Base-by-base conservation (phyloP, 2,888 invertebrate genomes). In the Andrena marginata region DNA sequence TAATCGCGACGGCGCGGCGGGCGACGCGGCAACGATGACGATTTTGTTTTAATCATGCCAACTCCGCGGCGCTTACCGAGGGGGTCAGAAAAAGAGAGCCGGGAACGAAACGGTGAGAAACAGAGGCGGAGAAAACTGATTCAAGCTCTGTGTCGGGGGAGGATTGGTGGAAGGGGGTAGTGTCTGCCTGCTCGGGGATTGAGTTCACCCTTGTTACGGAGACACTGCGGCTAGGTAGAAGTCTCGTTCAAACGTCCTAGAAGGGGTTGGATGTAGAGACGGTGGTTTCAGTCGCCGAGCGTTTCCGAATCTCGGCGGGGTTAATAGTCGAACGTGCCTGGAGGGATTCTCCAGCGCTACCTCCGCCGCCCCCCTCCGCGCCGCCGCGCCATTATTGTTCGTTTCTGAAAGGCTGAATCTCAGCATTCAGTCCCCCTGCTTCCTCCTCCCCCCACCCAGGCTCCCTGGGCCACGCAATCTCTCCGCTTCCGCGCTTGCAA, bases 271-370 rank as follows among this genome's bases (percentile, higher is more conserved):
- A 80, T 80, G 88, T 85, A 82, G 88, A 86, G 83, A 80, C 77
- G 76, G 84, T 80, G 80, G 82, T 89, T 85, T 90, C 84, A 82
- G 85, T 88, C 87, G 85, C 78, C 84, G 84, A 86, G 82, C 85
- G 87, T 87, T 90, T 80, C 87, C 91, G 87, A 91, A 91, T 91
- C 91, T 91, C 86, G 75, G 85, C 85, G 83, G 88, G 87, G 90
- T 91, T 92, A 90, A 92, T 91, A 91, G 90, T 89, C 85, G 89
- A 91, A 90, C 89, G 90, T 89, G 91, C 87, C 88, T 88, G 83
- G 72, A 87, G 89, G 85, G 86, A 85, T 86, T 81, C 89, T 85
- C 75, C 76, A 62, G 59, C 75, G 83, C 82, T 76, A 64, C 84
- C 77, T 74, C 76, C 77, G 59, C 63, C 20, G 13, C 31, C 16